phyloP scores from a whole-genome alignment of 2,113 vertebrate genomes.

The Python bivittatus region DNA sequence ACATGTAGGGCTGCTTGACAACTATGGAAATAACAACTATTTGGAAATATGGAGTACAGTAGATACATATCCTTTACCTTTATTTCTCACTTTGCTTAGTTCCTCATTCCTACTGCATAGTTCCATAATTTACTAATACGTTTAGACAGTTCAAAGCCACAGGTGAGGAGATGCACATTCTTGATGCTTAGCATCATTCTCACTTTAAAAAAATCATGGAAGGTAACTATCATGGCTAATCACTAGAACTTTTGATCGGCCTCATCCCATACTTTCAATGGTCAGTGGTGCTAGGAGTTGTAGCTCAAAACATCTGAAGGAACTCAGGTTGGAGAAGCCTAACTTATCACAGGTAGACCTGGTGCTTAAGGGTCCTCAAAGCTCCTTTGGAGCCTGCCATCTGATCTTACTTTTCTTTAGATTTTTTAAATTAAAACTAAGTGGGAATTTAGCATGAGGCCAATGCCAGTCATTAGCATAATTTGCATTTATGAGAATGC shows the following conservation, averaged over 20 bases:
- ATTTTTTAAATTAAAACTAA: too few relatives aligned
- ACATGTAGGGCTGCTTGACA: too few relatives aligned
- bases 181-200: not conserved
- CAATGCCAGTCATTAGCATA: too few relatives aligned
- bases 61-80: not conserved
- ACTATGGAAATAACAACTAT: too few relatives aligned
- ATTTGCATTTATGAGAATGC: too few relatives aligned
- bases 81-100: not conserved
- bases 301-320: not conserved
- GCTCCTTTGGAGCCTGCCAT: too few relatives aligned
- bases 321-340: not conserved
- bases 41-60: not conserved
- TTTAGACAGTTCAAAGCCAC: too few relatives aligned
- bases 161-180: not conserved
- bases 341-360: not conserved
- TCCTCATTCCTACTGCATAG: not conserved
- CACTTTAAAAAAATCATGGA: not conserved
- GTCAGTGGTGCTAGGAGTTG: not conserved
- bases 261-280: not conserved
- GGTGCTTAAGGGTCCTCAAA: too few relatives aligned
- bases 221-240: not conserved
- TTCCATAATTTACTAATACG: not conserved
- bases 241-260: not conserved
- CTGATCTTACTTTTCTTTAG: too few relatives aligned
- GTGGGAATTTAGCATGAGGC: too few relatives aligned